Evolutionary conservation across 64 coral and sea anemone species (phyloP).

Genomic region (Montipora sp.): DNA sequence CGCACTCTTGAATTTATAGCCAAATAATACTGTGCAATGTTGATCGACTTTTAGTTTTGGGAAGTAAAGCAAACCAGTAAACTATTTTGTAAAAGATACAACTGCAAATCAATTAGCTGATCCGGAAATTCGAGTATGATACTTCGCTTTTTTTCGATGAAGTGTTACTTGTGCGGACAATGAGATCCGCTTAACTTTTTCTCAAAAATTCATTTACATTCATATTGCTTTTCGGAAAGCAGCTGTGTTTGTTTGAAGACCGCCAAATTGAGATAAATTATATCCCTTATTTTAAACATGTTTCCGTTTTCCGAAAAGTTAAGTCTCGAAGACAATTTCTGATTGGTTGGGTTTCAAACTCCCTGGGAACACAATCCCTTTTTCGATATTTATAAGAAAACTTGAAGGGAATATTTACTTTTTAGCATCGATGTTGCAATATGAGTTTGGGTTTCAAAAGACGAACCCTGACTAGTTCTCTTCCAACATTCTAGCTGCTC

Average conservation of each 20-base stretch:
- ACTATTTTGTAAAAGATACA: too few relatives aligned
- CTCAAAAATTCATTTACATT: slow-evolving; percentile 18
- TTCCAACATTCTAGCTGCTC: neutral
- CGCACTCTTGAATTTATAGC: too few relatives aligned
- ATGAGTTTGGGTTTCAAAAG: neutral
- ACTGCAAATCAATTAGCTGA: too few relatives aligned
- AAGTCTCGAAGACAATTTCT: slow-evolving; percentile 5
- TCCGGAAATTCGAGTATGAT: neutral
- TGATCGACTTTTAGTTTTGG: too few relatives aligned
- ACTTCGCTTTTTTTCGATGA: neutral
- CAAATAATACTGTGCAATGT: too few relatives aligned
- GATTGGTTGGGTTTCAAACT: neutral
- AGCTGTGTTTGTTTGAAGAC: neutral
- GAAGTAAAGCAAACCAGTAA: too few relatives aligned
- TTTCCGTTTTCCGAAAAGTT: neutral
- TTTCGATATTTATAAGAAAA: neutral
- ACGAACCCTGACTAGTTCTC: neutral
- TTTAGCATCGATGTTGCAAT: neutral
- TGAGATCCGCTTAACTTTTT: neutral
- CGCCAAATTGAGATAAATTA: neutral
- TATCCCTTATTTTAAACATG: neutral
- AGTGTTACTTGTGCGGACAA: slow-evolving; percentile 3
- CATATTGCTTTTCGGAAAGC: neutral
- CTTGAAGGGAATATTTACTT: neutral
- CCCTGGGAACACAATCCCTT: neutral